Evolutionary conservation across 2,113 vertebrate species (phyloP).

Genomic region (Peromyscus maniculatus): DNA sequence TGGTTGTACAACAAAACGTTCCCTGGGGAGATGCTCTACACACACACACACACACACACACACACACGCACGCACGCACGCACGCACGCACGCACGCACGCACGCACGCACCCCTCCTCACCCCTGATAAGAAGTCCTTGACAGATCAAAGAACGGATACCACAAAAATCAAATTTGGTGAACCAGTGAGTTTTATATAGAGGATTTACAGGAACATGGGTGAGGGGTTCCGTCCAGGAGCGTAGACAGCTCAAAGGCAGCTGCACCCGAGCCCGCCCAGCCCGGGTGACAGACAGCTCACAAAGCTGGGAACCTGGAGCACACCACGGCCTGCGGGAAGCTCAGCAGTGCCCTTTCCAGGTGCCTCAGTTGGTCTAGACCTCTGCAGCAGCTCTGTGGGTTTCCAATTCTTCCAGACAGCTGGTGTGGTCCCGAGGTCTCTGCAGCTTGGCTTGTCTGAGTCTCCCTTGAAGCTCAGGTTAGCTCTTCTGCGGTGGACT

Average conservation of each 20-base stretch:
- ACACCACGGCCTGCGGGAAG: background rate
- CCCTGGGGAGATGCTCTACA: background rate
- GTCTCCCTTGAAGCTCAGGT: background rate
- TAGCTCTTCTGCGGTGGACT: background rate
- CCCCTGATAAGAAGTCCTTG: background rate
- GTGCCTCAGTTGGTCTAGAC: background rate
- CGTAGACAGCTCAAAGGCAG: background rate
- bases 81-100: too few relatives aligned
- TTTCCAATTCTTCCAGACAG: background rate
- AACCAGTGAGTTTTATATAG: background rate
- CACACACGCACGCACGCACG: too few relatives aligned
- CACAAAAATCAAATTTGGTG: background rate
- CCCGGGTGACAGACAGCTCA: too few relatives aligned
- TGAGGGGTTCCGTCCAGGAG: background rate
- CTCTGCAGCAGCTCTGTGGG: background rate
- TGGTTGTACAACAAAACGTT: background rate
- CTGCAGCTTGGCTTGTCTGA: background rate
- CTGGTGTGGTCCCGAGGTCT: background rate
- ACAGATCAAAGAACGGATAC: background rate
- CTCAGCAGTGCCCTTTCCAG: background rate
- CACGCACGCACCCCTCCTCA: too few relatives aligned
- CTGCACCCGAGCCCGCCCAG: background rate
- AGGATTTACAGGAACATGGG: background rate
- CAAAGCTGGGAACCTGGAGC: background rate
- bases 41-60: too few relatives aligned